Percentiles rank a stretch among this genome's conserved stretches.
These are phyloP conservation scores for Sarcophaga peregrina DNA, from an alignment of 1,140 invertebrate genomes.

Conservation along the genomic window DNA sequence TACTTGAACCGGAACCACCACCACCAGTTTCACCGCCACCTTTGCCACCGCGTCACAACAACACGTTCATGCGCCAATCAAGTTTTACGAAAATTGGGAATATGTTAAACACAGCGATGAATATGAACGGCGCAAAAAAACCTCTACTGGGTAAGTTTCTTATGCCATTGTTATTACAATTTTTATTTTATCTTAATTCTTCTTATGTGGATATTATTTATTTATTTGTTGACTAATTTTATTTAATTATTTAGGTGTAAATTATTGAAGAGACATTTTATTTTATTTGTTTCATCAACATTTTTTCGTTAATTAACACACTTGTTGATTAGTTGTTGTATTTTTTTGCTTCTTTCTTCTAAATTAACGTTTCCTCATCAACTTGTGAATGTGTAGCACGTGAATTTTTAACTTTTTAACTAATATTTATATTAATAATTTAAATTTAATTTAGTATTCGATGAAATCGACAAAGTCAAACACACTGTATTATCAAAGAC, in stretches of 20 bases:
- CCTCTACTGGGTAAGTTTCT: conserved; percentile 58
- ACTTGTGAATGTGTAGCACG: too few species aligned
- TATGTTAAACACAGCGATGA: conserved; percentile 75
- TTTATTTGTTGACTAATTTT: not conserved
- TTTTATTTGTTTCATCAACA: not conserved
- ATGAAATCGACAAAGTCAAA: too few species aligned
- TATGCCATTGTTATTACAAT: conserved; percentile 11
- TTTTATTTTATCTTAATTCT: conserved; percentile 39
- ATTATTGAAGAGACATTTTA: too few species aligned
- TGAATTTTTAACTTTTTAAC: too few species aligned
- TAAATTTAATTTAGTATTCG: too few species aligned
- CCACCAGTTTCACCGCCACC: conserved; percentile 57
- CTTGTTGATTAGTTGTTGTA: not conserved
- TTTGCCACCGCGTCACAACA: conserved; percentile 65
- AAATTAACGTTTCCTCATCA: too few species aligned
- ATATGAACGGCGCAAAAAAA: conserved; percentile 67
- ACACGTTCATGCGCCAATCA: conserved; percentile 72
- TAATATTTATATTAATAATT: too few species aligned
- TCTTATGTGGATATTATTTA: not conserved
- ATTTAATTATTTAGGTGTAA: not conserved
- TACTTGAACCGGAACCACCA: conserved; percentile 56
- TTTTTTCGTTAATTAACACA: not conserved
- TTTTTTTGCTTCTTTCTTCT: not conserved
- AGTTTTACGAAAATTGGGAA: conserved; percentile 76
- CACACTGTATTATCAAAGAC: too few species aligned